phyloP scores from a whole-genome alignment of 2,797 vertebrate genomes.

The Pteropus rufus region DNA sequence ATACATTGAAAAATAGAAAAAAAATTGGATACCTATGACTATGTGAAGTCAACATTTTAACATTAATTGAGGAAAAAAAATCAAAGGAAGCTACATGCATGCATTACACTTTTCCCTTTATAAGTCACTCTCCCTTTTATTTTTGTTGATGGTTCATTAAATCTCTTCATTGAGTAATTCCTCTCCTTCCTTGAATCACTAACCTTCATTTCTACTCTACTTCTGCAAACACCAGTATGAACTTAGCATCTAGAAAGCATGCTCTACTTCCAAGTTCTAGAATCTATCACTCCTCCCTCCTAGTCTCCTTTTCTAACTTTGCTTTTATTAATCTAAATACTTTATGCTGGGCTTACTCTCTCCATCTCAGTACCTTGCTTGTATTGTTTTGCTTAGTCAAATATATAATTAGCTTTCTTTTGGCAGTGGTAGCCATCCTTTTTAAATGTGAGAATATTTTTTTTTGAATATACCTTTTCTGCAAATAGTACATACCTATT shows the following conservation, averaged over 20 bases:
- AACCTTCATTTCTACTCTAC: background rate
- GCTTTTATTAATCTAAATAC: background rate
- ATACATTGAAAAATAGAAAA: background rate
- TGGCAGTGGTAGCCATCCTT: background rate
- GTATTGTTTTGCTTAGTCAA: background rate
- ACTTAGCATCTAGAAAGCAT: background rate
- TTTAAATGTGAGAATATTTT: constrained; percentile 1
- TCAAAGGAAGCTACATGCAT: background rate
- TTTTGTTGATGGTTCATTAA: constrained; percentile 32
- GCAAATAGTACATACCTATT: background rate
- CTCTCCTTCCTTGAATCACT: background rate
- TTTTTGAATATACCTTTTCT: background rate
- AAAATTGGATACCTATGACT: background rate
- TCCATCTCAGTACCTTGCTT: background rate
- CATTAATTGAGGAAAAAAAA: background rate
- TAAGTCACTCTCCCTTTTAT: background rate
- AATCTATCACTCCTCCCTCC: background rate
- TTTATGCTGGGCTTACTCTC: background rate
- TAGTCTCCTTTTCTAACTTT: background rate
- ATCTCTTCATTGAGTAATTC: constrained; percentile 15
- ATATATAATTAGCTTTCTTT: background rate
- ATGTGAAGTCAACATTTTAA: background rate
- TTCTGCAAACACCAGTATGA: background rate
- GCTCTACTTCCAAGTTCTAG: background rate
- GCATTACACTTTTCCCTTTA: background rate